These are phyloP conservation scores for Danio rerio DNA, from an alignment of 2,113 vertebrate genomes.

Conservation along the genomic window DNA sequence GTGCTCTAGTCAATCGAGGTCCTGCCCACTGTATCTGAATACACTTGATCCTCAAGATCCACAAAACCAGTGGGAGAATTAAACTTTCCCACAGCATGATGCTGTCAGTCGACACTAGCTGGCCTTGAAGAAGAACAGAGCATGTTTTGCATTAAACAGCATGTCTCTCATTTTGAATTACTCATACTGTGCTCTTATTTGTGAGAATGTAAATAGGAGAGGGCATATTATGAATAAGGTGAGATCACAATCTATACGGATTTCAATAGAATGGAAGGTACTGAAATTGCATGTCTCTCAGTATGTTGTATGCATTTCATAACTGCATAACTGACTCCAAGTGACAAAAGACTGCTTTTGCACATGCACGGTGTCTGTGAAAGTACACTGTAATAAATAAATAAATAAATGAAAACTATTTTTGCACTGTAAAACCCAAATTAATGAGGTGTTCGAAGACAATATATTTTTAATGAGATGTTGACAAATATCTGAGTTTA, in stretches of 20 bases:
- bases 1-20: constrained; percentile 22
- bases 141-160: constrained; percentile 32
- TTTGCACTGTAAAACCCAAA: no score
- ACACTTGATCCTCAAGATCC: constrained; percentile 28
- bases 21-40: constrained; percentile 43
- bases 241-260: neutral
- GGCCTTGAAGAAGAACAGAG: constrained; percentile 45
- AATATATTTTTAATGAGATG: no score
- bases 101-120: constrained; percentile 26
- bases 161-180: constrained; percentile 22
- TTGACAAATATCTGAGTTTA: no score
- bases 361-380: neutral
- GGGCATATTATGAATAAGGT: neutral
- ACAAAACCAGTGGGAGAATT: constrained; percentile 29
- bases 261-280: constrained; percentile 1
- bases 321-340: neutral
- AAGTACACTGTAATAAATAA: neutral
- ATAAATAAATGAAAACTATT: no score
- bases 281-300: neutral
- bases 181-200: constrained; percentile 27
- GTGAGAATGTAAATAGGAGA: neutral
- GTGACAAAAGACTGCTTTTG: neutral
- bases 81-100: constrained; percentile 20
- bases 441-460: no score
- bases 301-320: neutral